Evolutionary conservation across 2,888 invertebrate genomes (phyloP).

Genomic region (Macropis europaea): DNA sequence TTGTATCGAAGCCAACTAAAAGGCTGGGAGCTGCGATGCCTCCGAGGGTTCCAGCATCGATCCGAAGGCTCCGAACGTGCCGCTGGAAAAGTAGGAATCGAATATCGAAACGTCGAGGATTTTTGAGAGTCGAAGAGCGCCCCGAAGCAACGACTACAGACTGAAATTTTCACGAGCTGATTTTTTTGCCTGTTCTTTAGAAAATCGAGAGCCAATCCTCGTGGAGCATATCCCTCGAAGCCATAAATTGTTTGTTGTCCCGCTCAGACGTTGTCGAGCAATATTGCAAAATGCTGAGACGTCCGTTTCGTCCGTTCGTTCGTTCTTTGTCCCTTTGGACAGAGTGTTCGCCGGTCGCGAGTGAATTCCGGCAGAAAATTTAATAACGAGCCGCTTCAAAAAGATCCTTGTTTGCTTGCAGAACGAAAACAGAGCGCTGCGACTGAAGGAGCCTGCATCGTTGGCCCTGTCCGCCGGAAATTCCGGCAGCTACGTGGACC

Average conservation of each 20-base stretch:
- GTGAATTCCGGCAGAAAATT: slow-evolving; percentile 7
- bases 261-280: too few species aligned
- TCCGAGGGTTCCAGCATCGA: slow-evolving; percentile 25
- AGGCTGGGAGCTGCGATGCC: slow-evolving; percentile 20
- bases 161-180: too few species aligned
- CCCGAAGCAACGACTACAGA: too few species aligned
- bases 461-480: slow-evolving; percentile 79
- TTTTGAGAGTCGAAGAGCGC: too few species aligned
- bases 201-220: too few species aligned
- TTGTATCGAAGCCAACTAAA: slow-evolving; percentile 47
- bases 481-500: slow-evolving; percentile 73
- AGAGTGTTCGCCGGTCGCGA: not conserved
- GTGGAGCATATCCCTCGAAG: too few species aligned
- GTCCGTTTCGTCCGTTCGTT: too few species aligned
- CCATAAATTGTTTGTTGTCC: too few species aligned
- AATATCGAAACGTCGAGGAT: slow-evolving; percentile 4
- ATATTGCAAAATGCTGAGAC: too few species aligned
- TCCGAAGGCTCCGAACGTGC: too few species aligned
- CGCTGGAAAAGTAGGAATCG: slow-evolving; percentile 1
- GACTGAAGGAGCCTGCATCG: slow-evolving; percentile 83
- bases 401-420: slow-evolving; percentile 78
- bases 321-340: not conserved
- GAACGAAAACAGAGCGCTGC: slow-evolving; percentile 92
- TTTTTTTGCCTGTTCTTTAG: too few species aligned
- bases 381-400: slow-evolving; percentile 15